Base-by-base conservation (phyloP, 30 jellyfish, hydroid and myxozoan species). In the Cassiopea andromeda region DNA sequence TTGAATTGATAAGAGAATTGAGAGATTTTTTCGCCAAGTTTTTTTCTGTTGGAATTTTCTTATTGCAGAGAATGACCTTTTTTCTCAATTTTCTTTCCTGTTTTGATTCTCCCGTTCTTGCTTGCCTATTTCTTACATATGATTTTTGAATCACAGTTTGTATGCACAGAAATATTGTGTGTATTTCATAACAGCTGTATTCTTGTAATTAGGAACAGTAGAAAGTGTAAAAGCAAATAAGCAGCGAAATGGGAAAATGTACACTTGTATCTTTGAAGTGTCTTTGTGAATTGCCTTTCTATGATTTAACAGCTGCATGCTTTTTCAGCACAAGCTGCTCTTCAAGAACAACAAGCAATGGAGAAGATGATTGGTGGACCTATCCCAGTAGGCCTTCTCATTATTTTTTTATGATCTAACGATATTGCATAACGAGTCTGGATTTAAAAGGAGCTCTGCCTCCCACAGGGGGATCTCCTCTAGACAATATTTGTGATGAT, bases 351-450 rank as follows among this genome's bases (percentile, higher is more conserved):
- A 61, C 99, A 95, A 83, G 90, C 92, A 83, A 90, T 90, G 97
- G 99, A 95, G 80, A 95, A 95, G 60, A 95, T 95, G 99, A 91
- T 95, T 50, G 99, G 99, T 5, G 97, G 95, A 19, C 94, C 92
- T 0, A 82, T 95, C 46, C 99, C 99, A 15, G 99, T 95, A 76
- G 76, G 98, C 69, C 6, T 1, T 73, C 60, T 9, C 45, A 5
- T 64, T 27, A 64, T 5, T 27, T 27, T 27, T 64, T 64, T 2
- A 64, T 17, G 6, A 5, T 64, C 43, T 64, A 5, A 64, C 73
- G 43, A 64, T 3, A 17, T 17, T 9, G 38, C 38, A 27, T 27
- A 27, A 27, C 38, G 38, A 27, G 38, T 27, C 38, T 27, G 38
- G 38, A 27, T 27, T 27, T 27, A 27, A 27, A 27, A 27, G 38